These are phyloP conservation scores for Drosophila subobscura DNA, from an alignment of 1,140 invertebrate species.

Conservation along the genomic window DNA sequence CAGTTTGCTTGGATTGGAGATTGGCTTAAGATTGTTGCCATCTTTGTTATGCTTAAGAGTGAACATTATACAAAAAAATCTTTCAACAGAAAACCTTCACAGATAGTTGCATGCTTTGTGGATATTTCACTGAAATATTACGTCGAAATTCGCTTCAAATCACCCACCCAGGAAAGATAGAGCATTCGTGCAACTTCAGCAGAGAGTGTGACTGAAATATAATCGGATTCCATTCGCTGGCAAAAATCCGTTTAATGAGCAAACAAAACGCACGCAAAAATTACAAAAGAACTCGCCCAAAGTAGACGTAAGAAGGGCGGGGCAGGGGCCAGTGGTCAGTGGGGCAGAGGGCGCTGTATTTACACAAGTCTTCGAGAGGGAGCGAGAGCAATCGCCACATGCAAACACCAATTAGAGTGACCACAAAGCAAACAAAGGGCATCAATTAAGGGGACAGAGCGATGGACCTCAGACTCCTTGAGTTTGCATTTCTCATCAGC, in stretches of 20 bases:
- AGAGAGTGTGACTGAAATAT: constrained; percentile 1
- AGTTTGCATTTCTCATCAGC: constrained; percentile 6
- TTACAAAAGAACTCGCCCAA: constrained; percentile 57
- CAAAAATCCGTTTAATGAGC: constrained; percentile 77
- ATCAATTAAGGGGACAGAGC: constrained; percentile 66
- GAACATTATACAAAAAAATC: too few species aligned
- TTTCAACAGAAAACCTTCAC: too few species aligned
- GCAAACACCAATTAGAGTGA: constrained; percentile 82
- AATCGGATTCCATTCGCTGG: constrained; percentile 15
- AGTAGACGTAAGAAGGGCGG: neutral
- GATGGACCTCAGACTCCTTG: constrained; percentile 10
- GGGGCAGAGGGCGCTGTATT: constrained; percentile 46
- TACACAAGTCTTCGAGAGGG: constrained; percentile 67
- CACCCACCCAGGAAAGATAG: neutral
- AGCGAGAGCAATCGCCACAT: constrained; percentile 42
- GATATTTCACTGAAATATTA: too few species aligned
- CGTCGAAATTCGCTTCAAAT: too few species aligned
- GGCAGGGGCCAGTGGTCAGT: constrained; percentile 52
- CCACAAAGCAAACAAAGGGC: constrained; percentile 76
- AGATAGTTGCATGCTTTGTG: too few species aligned
- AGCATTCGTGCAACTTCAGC: constrained; percentile 10
- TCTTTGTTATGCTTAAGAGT: too few species aligned
- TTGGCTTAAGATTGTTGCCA: too few species aligned
- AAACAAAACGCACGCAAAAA: constrained; percentile 79
- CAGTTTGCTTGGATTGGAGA: too few species aligned